Evolutionary conservation across 1,140 invertebrate species (phyloP).

Genomic region (Prorops nasuta): DNA sequence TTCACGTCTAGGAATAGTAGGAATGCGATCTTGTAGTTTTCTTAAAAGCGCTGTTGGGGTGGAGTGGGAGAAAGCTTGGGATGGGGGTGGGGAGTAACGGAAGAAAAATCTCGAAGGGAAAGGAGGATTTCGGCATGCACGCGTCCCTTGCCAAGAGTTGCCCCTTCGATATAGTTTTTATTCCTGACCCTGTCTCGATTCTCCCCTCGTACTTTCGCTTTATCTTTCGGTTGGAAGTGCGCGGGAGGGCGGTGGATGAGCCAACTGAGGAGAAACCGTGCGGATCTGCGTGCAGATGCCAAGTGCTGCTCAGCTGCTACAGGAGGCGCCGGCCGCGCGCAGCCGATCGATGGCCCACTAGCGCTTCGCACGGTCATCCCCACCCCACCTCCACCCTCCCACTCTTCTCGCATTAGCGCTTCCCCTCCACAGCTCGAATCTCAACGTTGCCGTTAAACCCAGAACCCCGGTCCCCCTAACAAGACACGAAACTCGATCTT

Average conservation of each 20-base stretch:
- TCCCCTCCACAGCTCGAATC: not conserved
- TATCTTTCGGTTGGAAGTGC: not conserved
- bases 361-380: conserved; percentile 17
- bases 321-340: conserved; percentile 23
- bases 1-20: too few species aligned
- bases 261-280: conserved; percentile 8
- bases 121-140: not conserved
- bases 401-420: not conserved
- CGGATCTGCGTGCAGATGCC: conserved; percentile 17
- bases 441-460: too few species aligned
- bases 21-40: too few species aligned
- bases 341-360: conserved; percentile 44
- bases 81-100: not conserved
- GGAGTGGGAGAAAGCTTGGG: not conserved
- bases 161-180: not conserved
- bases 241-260: too few species aligned
- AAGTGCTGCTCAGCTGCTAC: conserved; percentile 31
- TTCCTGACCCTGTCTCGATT: not conserved
- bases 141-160: not conserved
- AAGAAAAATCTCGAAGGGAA: not conserved
- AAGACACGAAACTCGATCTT: too few species aligned
- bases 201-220: not conserved
- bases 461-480: too few species aligned
- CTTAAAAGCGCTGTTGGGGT: too few species aligned
- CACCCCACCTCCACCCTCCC: not conserved